phyloP scores from a whole-genome alignment of 1,140 invertebrate genomes.

The Propsilocerus akamusi region DNA sequence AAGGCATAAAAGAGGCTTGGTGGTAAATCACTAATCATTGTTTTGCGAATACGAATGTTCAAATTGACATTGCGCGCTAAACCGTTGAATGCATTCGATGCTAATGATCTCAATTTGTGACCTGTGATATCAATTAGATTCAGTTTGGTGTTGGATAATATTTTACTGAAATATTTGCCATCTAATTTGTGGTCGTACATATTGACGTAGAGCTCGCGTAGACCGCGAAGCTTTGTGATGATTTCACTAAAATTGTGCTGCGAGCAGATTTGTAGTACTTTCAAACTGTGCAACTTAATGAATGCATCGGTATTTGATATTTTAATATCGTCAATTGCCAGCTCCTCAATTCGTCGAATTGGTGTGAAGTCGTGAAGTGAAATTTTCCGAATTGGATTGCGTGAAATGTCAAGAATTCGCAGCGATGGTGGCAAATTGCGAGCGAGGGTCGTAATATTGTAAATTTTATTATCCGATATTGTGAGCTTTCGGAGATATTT shows the following conservation, averaged over 20 bases:
- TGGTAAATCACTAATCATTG: conserved; percentile 53
- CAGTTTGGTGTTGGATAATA: conserved; percentile 53
- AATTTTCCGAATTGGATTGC: conserved; percentile 20
- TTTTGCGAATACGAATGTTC: conserved; percentile 52
- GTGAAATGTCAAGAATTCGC: conserved; percentile 18
- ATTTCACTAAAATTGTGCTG: conserved; percentile 20
- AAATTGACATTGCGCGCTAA: conserved; percentile 43
- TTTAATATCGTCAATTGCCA: conserved; percentile 21
- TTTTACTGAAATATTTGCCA: conserved; percentile 41
- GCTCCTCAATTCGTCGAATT: conserved; percentile 17
- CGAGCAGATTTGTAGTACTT: conserved; percentile 20
- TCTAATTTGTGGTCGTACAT: conserved; percentile 48
- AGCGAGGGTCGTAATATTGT: conserved; percentile 19
- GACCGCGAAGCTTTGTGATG: conserved; percentile 22
- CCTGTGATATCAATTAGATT: conserved; percentile 64
- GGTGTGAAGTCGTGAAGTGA: conserved; percentile 17
- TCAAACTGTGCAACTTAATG: conserved; percentile 25
- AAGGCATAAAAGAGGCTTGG: conserved; percentile 56
- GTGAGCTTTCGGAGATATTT: conserved; percentile 37
- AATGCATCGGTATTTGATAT: conserved; percentile 18
- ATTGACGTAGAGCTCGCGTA: conserved; percentile 46
- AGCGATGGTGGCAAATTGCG: conserved; percentile 20
- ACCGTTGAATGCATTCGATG: conserved; percentile 47
- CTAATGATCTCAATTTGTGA: conserved; percentile 41
- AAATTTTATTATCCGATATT: conserved; percentile 39